Percentiles rank a stretch among this genome's conserved stretches.
Evolutionary conservation across 1,140 invertebrate genomes (phyloP).

Genomic region (Drosophila mayri): DNA sequence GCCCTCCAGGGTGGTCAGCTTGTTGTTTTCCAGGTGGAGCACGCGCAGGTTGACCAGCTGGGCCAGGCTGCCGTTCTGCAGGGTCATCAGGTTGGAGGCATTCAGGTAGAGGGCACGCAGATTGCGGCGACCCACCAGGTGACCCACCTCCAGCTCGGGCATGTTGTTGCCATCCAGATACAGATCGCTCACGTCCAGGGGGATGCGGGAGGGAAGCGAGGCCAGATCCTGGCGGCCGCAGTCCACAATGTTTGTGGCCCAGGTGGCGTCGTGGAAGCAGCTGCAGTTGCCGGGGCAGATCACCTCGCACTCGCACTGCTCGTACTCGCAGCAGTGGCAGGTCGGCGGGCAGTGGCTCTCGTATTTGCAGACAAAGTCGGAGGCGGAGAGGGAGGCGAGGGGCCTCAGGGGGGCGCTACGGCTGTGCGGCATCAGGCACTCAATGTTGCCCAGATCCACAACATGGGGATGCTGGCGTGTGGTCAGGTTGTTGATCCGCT

Average conservation of each 20-base stretch:
- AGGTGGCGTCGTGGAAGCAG: slow-evolving; percentile 94
- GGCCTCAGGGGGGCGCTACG: slow-evolving; percentile 90
- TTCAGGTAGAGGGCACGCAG: slow-evolving; percentile 93
- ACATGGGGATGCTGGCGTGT: slow-evolving; percentile 91
- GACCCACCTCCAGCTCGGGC: slow-evolving; percentile 91
- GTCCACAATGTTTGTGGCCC: slow-evolving; percentile 94
- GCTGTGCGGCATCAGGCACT: slow-evolving; percentile 92
- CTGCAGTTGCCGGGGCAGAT: slow-evolving; percentile 94
- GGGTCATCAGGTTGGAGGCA: slow-evolving; percentile 90
- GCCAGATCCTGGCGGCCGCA: slow-evolving; percentile 89
- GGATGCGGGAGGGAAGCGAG: slow-evolving; percentile 91
- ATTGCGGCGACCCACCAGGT: slow-evolving; percentile 94
- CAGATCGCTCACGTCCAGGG: slow-evolving; percentile 95
- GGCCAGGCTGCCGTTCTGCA: slow-evolving; percentile 95
- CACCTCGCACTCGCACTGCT: slow-evolving; percentile 94
- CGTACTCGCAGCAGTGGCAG: slow-evolving; percentile 95
- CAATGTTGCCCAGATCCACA: slow-evolving; percentile 92
- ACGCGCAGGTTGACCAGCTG: slow-evolving; percentile 91
- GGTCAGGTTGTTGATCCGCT: slow-evolving; percentile 90
- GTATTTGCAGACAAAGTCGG: slow-evolving; percentile 93
- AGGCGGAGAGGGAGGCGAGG: slow-evolving; percentile 89
- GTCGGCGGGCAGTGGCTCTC: slow-evolving; percentile 92
- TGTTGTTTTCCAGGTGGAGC: slow-evolving; percentile 94
- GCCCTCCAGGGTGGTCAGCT: slow-evolving; percentile 90
- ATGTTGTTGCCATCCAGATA: slow-evolving; percentile 95